These are phyloP conservation scores for Fistularia commersonii DNA, from an alignment of 2,797 vertebrate genomes.

Conservation along the genomic window DNA sequence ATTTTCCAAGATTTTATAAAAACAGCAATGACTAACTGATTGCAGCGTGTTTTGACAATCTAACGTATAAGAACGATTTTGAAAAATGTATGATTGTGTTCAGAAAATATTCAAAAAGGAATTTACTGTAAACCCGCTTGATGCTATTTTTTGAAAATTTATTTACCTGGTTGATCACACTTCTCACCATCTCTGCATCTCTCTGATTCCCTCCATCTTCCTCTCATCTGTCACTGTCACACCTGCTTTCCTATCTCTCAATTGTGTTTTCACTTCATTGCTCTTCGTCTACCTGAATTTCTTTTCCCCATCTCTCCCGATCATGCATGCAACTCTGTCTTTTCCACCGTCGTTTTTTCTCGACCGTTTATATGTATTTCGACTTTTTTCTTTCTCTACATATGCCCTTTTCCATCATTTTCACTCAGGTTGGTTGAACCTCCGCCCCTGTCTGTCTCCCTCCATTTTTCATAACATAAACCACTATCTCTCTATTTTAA, in stretches of 20 bases:
- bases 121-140: conserved; percentile 11
- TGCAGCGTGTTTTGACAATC: too few species aligned
- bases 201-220: conserved; percentile 36
- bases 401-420: conserved; percentile 43
- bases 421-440: conserved; percentile 28
- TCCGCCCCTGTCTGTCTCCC: conserved; percentile 24
- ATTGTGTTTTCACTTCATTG: conserved; percentile 58
- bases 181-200: conserved; percentile 23
- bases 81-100: conserved; percentile 3
- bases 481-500: conserved; percentile 33
- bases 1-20: too few species aligned
- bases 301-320: conserved; percentile 28
- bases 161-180: conserved; percentile 51
- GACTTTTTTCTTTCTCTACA: conserved; percentile 1
- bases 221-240: conserved; percentile 45
- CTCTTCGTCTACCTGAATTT: conserved; percentile 46
- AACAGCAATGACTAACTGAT: too few species aligned
- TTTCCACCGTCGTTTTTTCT: conserved; percentile 7
- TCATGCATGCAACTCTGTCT: conserved; percentile 17
- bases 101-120: not conserved
- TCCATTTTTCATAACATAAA: conserved; percentile 32
- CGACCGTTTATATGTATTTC: conserved; percentile 44
- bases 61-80: not conserved
- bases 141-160: conserved; percentile 42
- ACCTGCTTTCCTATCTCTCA: conserved; percentile 43